These are phyloP conservation scores for Sesamia inferens DNA, from an alignment of 2,888 invertebrate genomes.

Conservation along the genomic window DNA sequence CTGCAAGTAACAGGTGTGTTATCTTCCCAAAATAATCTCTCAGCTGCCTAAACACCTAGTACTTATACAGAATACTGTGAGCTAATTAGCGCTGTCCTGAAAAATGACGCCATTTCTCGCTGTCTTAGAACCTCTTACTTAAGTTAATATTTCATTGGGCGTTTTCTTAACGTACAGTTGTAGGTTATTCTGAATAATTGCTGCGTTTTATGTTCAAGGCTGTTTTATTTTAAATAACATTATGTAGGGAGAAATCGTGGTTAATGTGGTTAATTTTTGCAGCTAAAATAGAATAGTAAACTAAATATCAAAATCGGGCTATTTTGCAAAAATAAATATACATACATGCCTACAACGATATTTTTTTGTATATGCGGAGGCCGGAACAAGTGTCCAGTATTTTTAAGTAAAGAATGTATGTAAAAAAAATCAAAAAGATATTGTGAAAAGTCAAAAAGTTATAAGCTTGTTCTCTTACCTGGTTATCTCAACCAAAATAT, in stretches of 20 bases:
- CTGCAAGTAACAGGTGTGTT: background rate
- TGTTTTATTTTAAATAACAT: background rate
- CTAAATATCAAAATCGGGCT: too few species aligned
- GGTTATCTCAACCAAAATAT: too few species aligned
- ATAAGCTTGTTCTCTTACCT: too few species aligned
- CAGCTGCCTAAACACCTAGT: background rate
- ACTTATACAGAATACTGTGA: conserved; percentile 19
- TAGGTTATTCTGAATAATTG: conserved; percentile 12
- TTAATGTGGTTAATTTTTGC: too few species aligned
- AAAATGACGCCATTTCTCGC: conserved; percentile 41
- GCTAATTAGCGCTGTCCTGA: conserved; percentile 50
- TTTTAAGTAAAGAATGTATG: too few species aligned
- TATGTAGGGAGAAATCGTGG: background rate
- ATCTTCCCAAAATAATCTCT: conserved; percentile 2
- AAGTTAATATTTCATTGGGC: conserved; percentile 45
- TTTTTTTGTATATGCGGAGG: too few species aligned
- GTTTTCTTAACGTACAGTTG: conserved; percentile 18
- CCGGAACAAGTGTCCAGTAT: too few species aligned
- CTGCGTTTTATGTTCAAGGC: background rate
- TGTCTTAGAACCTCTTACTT: conserved; percentile 37
- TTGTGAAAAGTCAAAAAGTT: too few species aligned
- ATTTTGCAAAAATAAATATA: too few species aligned
- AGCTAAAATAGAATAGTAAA: too few species aligned
- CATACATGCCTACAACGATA: too few species aligned
- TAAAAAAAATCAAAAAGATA: too few species aligned